Percentiles rank a stretch among this genome's conserved stretches.
Conservation (phyloP, 2,113 vertebrate species). For the Ciconia maguari region DNA sequence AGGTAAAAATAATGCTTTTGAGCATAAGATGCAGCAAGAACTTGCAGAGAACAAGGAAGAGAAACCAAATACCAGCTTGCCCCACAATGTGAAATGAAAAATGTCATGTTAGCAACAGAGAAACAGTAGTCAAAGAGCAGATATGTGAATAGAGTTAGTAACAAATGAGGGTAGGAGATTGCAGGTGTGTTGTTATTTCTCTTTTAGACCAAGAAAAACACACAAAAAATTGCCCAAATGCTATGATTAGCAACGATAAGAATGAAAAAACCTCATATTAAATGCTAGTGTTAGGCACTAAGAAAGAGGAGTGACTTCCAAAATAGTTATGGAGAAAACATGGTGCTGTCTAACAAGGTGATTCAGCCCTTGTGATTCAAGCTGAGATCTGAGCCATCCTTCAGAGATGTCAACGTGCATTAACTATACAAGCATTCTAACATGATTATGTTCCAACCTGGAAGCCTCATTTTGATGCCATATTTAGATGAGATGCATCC, state of each 20-base stretch:
- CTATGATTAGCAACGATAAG: background rate
- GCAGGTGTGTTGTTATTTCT: background rate
- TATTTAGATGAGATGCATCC: background rate
- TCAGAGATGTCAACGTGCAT: background rate
- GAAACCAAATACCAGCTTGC: background rate
- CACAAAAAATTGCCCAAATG: background rate
- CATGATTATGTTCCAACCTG: background rate
- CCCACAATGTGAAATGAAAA: background rate
- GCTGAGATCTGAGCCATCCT: background rate
- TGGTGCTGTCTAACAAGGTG: background rate
- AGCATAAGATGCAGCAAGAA: background rate
- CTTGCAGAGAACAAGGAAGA: background rate
- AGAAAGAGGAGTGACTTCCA: background rate
- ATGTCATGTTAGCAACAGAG: background rate
- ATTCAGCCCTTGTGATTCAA: background rate
- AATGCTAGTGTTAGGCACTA: background rate
- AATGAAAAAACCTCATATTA: background rate
- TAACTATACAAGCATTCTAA: background rate
- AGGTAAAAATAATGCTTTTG: background rate
- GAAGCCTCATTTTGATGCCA: background rate
- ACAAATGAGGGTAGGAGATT: background rate
- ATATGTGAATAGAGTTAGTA: background rate
- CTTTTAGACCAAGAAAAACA: background rate
- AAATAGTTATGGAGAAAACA: background rate
- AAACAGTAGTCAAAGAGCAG: background rate